Base-by-base conservation (phyloP, 2,797 vertebrate genomes). In the Chelidonichthys spinosus region DNA sequence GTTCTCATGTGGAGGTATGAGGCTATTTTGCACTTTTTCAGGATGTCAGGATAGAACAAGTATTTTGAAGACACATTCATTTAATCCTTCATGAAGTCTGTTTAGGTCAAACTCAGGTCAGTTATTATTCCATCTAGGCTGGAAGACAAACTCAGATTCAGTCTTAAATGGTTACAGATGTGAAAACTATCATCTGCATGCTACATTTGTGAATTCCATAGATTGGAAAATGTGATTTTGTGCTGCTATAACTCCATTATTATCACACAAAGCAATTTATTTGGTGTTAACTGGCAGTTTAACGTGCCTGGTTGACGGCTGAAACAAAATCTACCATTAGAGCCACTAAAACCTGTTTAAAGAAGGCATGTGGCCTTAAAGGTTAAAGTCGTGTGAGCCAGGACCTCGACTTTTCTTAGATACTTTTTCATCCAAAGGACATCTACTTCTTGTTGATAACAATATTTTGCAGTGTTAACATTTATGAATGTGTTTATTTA, bases 11-110 rank as follows among this genome's bases (percentile, higher is more conserved):
- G 70, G 44, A 68, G 9, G 4, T 39, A 9, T 58, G 62, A 74
- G 42, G 36, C 32, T 47, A 7, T 70, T 25, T 75, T 80, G 77
- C 82, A 87, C 80, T 82, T 46, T n/a, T 18, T 52, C n/a, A n/a
- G n/a, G 59, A 55, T 49, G 37, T 36, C 6, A 11, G 55, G 8
- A 63, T 2, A 46, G 11, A 62, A 35, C 2, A 4, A 47, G 32
- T n/a, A 17, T 11, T 53, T 50, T 76, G 5, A 60, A 58, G n/a
- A 64, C 11, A 33, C 44, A 54, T 33, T 49, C 4, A n/a, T 33
- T 49, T 3, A n/a, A 15, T 42, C n/a, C 40, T 32, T n/a, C 18
- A 65, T 63, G 11, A 15, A 37, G 32, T 78, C 25, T 49, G 33
- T 63, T 61, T 54, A 46, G 54, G 63, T 71, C 69, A 81, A 72